Conservation (phyloP, 2,888 invertebrate species). For the Caenorhabditis sp. region DNA sequence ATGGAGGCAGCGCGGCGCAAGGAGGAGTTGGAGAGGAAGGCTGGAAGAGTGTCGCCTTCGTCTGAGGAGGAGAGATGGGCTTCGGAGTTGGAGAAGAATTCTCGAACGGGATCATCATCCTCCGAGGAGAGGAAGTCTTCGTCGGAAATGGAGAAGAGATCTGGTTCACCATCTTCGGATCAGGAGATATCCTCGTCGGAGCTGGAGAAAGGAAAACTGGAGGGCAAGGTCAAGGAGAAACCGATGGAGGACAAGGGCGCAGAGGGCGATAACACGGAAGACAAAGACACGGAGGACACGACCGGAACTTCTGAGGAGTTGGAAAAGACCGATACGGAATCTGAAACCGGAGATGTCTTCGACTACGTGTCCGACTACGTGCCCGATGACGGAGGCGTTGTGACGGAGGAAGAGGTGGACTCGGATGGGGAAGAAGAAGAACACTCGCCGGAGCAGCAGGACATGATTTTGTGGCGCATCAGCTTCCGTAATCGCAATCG, state of each 20-base stretch:
- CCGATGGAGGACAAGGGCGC: neutral
- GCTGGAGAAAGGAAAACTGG: neutral
- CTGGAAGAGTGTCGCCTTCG: too few species aligned
- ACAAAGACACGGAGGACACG: neutral
- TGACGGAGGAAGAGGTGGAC: neutral
- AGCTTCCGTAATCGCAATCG: slow-evolving; percentile 38
- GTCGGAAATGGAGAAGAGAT: too few species aligned
- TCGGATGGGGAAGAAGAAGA: slow-evolving; percentile 7
- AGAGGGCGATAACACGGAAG: too few species aligned
- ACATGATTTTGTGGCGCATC: slow-evolving; percentile 18
- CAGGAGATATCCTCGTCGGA: too few species aligned
- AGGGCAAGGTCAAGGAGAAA: neutral
- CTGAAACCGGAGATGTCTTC: neutral
- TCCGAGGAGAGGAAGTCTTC: too few species aligned
- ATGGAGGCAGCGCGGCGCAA: neutral
- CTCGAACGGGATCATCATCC: too few species aligned
- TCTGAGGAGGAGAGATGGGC: too few species aligned
- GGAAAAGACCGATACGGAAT: neutral
- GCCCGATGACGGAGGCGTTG: neutral
- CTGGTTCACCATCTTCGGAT: too few species aligned
- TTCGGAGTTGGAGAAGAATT: too few species aligned
- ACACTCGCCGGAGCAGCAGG: neutral
- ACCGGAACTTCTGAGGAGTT: neutral
- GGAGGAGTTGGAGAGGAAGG: neutral
- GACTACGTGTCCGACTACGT: neutral